Conservation (phyloP, 2,113 vertebrate genomes). For the Cairina moschata region DNA sequence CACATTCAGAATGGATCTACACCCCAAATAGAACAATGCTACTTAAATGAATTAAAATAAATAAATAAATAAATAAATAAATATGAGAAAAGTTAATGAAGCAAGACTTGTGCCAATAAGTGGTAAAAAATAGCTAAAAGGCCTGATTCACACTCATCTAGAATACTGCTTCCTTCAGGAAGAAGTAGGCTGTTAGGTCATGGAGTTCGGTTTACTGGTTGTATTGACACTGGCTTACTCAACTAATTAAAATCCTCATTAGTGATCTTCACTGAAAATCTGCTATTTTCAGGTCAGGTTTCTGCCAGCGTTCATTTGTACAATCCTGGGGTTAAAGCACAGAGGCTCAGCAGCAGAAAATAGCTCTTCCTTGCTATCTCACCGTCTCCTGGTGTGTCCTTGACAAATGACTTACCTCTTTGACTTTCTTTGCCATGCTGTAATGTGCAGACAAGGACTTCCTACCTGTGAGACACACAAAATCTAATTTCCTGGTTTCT, state of each 20-base stretch:
- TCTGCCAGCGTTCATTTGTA: not conserved
- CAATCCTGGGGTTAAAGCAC: conserved; percentile 15
- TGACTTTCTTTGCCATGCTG: not conserved
- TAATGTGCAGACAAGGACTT: not conserved
- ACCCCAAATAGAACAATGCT: not conserved
- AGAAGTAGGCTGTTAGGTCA: conserved; percentile 62
- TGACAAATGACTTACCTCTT: not conserved
- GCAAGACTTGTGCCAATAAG: not conserved
- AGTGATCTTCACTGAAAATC: conserved; percentile 48
- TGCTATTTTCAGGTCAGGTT: conserved; percentile 54
- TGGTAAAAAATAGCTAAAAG: not conserved
- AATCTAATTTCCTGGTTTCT: not conserved
- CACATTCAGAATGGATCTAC: not conserved
- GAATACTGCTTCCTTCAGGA: not conserved
- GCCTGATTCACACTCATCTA: not conserved
- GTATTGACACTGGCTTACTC: conserved; percentile 4
- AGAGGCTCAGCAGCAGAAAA: conserved; percentile 47
- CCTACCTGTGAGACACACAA: not conserved
- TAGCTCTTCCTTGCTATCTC: conserved; percentile 30
- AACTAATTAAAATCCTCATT: conserved; percentile 72
- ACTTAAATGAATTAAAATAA: not conserved
- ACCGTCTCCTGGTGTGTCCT: not conserved
- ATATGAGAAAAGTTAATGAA: not conserved
- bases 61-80: not conserved
- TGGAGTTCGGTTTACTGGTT: conserved; percentile 29